Base-by-base conservation (phyloP, 2,797 vertebrate species). In the Zalophus californianus region DNA sequence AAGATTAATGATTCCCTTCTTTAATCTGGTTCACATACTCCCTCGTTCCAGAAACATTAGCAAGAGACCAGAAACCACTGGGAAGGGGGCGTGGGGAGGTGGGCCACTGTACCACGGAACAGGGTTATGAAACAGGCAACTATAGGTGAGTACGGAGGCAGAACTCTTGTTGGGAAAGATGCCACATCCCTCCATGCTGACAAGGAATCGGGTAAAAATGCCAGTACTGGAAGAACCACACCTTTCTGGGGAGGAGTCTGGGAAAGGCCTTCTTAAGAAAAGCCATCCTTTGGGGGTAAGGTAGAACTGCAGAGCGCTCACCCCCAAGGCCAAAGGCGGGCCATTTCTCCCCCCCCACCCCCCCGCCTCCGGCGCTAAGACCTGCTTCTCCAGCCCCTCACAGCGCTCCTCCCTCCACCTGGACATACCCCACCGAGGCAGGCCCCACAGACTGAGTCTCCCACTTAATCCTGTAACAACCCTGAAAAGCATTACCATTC, bases 31-130 rank as follows among this genome's bases (percentile, higher is more conserved):
- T 16, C 50, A 68, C 0, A 2, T 2, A 75, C 75, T 72, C 54
- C 54, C 73, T 64, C 52, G 44, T 72, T 87, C 72, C 62, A 73
- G 87, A 83, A 32, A 35, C 35, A 29, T 82, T 5, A 90, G 50
- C 54, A 44, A 92, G 75, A 80, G n/a, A 72, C 11, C 13, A 58
- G 91, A 58, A 41, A 66, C 75, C 54, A 32, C 0, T 0, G 14
- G 5, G 21, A 25, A 6, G 41, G 15, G 72, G 0, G 5, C 21
- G 38, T 70, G 21, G 35, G 35, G 20, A 7, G 1, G 7, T 1
- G 7, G 23, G 44, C 23, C 10, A 13, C 52, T 3, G 6, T 0
- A 66, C 32, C 16, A 77, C 38, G 56, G 48, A 48, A 48, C 11
- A 56, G 32, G 44, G 44, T 16, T 64, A 79, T 18, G 77, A 79